Percentiles rank a stretch among this genome's conserved stretches.
Evolutionary conservation across 1,140 invertebrate species (phyloP).

Genomic region (Rhopalosiphum padi): DNA sequence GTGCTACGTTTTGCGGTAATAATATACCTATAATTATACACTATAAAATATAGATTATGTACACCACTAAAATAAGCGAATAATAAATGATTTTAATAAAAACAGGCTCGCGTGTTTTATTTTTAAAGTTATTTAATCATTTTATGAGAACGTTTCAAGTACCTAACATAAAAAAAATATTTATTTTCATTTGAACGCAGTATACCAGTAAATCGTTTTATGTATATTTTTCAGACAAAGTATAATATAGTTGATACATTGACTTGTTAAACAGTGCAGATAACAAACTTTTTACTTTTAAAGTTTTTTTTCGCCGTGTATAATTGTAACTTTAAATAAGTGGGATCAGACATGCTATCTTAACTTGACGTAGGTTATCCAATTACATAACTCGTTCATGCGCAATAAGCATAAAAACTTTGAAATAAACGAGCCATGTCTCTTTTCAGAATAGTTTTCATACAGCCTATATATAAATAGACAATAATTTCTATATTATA

Average conservation of each 20-base stretch:
- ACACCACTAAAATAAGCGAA: neutral
- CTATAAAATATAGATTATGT: neutral
- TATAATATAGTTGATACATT: neutral
- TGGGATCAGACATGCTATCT: neutral
- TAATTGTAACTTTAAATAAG: conserved; percentile 14
- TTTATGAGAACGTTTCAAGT: neutral
- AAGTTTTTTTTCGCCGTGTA: neutral
- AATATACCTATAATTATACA: neutral
- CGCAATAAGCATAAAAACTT: conserved; percentile 21
- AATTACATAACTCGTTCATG: conserved; percentile 36
- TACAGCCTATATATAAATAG: neutral
- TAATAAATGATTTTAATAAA: conserved; percentile 20
- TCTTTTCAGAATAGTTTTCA: neutral
- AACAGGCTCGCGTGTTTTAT: neutral
- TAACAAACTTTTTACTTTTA: neutral
- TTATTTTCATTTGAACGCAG: neutral
- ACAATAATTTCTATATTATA: neutral
- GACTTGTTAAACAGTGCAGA: neutral
- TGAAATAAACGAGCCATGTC: conserved; percentile 30
- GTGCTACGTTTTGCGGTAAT: neutral
- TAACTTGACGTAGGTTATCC: conserved; percentile 29
- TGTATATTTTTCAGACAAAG: neutral
- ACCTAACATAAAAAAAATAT: neutral
- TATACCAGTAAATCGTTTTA: neutral
- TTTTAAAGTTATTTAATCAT: conserved; percentile 14